A percentile compares a stretch with the other conserved stretches of the same genome.
These are phyloP conservation scores for Calameuta pallipes DNA, from an alignment of 2,888 invertebrate genomes.

Conservation along the genomic window DNA sequence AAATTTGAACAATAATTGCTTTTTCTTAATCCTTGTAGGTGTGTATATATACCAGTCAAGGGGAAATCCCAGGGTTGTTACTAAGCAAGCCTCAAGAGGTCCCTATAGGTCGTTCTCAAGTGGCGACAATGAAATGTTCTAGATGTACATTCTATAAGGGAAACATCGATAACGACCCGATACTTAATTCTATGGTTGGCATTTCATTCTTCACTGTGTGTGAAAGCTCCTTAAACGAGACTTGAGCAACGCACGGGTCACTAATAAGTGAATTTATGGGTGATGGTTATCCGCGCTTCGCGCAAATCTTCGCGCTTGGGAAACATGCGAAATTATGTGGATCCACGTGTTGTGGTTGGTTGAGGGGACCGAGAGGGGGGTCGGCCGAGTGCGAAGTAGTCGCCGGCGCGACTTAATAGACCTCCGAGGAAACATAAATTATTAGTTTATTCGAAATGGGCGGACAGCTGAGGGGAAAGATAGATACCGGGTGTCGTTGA, in stretches of 20 bases:
- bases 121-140: not conserved
- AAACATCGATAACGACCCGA: not conserved
- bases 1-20: not conserved
- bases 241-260: not conserved
- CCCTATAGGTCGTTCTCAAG: not conserved
- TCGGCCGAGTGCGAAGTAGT: not conserved
- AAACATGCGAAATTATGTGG: slow-evolving; percentile 20
- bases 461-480: not conserved
- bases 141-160: not conserved
- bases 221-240: slow-evolving; percentile 1
- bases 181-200: not conserved
- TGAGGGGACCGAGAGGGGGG: not conserved
- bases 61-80: not conserved
- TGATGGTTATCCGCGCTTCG: not conserved
- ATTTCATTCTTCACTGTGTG: not conserved
- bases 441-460: slow-evolving; percentile 26
- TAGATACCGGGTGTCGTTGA: not conserved
- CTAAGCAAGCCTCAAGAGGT: not conserved
- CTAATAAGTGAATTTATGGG: slow-evolving; percentile 9
- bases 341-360: slow-evolving; percentile 22
- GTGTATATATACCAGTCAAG: not conserved
- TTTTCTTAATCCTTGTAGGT: not conserved
- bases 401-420: slow-evolving; percentile 34
- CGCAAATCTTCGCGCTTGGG: not conserved
- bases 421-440: slow-evolving; percentile 39